Base-by-base conservation (phyloP, 1,140 invertebrate genomes). In the Lycorma delicatula region DNA sequence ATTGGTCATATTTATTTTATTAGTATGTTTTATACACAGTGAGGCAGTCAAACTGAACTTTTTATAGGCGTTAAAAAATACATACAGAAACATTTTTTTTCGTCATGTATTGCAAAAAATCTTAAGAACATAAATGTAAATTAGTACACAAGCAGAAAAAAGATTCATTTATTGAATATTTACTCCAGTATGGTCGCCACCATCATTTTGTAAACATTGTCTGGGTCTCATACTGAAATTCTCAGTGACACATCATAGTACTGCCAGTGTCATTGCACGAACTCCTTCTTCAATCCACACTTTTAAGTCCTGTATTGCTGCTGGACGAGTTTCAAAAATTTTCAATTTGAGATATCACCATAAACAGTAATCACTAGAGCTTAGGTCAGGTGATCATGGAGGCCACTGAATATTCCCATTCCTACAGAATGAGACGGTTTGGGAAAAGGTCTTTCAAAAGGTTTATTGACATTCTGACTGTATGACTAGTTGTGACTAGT, bases 101-200 rank as follows among this genome's bases (percentile, higher is more conserved):
- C n/a, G 38, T 41, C n/a, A 41, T 41, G 20, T 41, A 41, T 41
- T 41, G n/a, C 38, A 41, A 41, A n/a, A 41, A 41, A 41, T 41
- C 5, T n/a, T 41, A 41, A 41, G 38, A 41, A 41, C 38, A 41
- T 20, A 12, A 41, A 41, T 41, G 38, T n/a, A 41, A 41, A 41
- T 41, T 41, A 16, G n/a, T 41, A 20, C 20, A 16, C n/a, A 16
- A 41, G 20, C n/a, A n/a, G 20, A 20, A 41, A 41, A 41, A 41
- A 41, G n/a, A 16, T n/a, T 41, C 20, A 41, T 20, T 41, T 41
- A 16, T 41, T 41, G 3, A 41, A 41, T 41, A 41, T n/a, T 41
- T 41, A 41, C 3, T 41, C 38, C 38, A 41, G 38, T 41, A 41
- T 16, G 38, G 38, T 41, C n/a, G 38, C n/a, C n/a, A n/a, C n/a